Percentiles rank a stretch among this genome's conserved stretches.
Conservation (phyloP, 2,888 invertebrate genomes). For the Netelia inedita region DNA sequence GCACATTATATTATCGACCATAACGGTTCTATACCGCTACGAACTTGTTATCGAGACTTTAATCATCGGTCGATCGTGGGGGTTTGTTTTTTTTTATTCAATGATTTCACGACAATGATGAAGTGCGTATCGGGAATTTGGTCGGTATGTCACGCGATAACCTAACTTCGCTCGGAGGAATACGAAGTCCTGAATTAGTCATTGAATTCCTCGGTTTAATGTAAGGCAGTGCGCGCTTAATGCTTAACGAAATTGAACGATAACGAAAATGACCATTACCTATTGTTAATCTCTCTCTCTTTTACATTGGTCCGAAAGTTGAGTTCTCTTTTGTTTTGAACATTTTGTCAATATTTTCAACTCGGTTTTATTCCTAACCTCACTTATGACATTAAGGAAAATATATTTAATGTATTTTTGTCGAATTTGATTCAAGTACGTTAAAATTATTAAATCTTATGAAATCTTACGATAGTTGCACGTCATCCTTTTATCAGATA, state of each 20-base stretch:
- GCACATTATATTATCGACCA: background rate
- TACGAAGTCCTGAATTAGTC: background rate
- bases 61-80: background rate
- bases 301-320: background rate
- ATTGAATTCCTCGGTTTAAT: background rate
- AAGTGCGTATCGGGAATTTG: slow-evolving; percentile 39
- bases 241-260: background rate
- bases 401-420: no score
- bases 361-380: background rate
- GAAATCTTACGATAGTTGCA: no score
- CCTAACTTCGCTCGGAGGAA: slow-evolving; percentile 34
- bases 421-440: no score
- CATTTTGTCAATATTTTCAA: background rate
- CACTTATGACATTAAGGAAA: background rate
- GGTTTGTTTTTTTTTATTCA: background rate
- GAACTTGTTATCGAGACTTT: background rate
- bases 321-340: background rate
- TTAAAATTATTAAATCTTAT: no score
- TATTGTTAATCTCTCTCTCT: background rate
- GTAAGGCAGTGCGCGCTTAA: background rate
- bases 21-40: background rate
- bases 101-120: background rate
- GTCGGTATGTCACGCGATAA: slow-evolving; percentile 53
- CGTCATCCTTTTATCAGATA: no score
- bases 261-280: background rate